A percentile compares a stretch with the other conserved stretches of the same genome.
phyloP scores from a whole-genome alignment of 1,140 invertebrate species.

The Vanessa atalanta region DNA sequence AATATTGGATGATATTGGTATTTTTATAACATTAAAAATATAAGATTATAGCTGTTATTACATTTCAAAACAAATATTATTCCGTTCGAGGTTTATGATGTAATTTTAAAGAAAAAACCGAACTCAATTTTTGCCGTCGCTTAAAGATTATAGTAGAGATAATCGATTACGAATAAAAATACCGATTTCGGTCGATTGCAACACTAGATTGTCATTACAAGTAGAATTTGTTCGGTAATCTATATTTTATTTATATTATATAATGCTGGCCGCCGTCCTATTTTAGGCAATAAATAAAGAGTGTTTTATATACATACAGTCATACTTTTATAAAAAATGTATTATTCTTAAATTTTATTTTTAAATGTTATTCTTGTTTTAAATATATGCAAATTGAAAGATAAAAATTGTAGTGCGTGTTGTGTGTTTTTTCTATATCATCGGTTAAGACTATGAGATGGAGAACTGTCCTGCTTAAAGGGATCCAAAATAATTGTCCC shows the following conservation, averaged over 20 bases:
- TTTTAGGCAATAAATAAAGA: neutral
- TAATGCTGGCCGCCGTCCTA: neutral
- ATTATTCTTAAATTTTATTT: no score
- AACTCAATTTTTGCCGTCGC: conserved; percentile 20
- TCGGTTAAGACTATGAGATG: no score
- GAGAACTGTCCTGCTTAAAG: no score
- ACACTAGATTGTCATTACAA: conserved; percentile 7
- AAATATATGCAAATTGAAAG: no score
- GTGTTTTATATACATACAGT: no score
- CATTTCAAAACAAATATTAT: neutral
- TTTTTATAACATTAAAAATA: neutral
- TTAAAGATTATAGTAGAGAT: conserved; percentile 13
- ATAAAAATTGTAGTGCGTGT: no score
- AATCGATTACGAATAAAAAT: conserved; percentile 22
- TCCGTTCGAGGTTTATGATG: conserved; percentile 10
- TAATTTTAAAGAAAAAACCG: conserved; percentile 5
- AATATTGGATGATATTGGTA: neutral
- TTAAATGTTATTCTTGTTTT: no score
- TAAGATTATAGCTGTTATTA: neutral
- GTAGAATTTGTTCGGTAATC: conserved; percentile 2
- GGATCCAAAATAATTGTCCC: no score
- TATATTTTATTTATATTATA: neutral
- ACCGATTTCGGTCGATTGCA: conserved; percentile 3
- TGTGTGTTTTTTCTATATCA: no score
- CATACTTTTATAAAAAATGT: no score